Percentiles rank a stretch among this genome's conserved stretches.
phyloP scores from a whole-genome alignment of 2,888 invertebrate species.

The Allygus modestus region DNA sequence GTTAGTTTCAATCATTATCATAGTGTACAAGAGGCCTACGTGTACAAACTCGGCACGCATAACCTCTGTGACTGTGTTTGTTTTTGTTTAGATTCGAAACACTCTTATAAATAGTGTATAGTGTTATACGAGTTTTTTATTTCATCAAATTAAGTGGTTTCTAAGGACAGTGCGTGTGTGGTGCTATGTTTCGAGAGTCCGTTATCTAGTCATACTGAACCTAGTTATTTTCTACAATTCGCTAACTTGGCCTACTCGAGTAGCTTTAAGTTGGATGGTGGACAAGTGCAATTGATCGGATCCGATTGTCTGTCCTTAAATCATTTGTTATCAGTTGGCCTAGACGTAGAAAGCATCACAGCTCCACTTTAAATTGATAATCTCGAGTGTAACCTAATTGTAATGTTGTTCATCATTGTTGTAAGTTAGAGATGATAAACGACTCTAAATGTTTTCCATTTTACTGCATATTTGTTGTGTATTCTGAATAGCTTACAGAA shows the following conservation, averaged over 20 bases:
- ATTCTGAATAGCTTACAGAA: constrained; percentile 60
- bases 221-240: constrained; percentile 58
- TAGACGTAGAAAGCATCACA: constrained; percentile 59
- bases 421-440: constrained; percentile 63
- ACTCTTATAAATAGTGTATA: constrained; percentile 64
- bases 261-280: constrained; percentile 62
- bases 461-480: constrained; percentile 62
- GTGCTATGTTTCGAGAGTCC: constrained; percentile 60
- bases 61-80: constrained; percentile 49
- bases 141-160: constrained; percentile 42
- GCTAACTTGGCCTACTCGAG: constrained; percentile 61
- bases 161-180: constrained; percentile 58
- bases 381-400: constrained; percentile 61
- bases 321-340: constrained; percentile 57
- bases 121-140: constrained; percentile 59
- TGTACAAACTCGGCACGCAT: constrained; percentile 44
- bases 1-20: constrained; percentile 61
- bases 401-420: constrained; percentile 62
- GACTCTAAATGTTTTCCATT: constrained; percentile 64
- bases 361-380: constrained; percentile 58
- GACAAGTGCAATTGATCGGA: constrained; percentile 59
- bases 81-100: constrained; percentile 51
- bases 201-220: constrained; percentile 62
- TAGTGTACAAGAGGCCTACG: constrained; percentile 50
- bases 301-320: constrained; percentile 49